These are phyloP conservation scores for Argya squamiceps DNA, from an alignment of 2,797 vertebrate genomes.

Conservation along the genomic window DNA sequence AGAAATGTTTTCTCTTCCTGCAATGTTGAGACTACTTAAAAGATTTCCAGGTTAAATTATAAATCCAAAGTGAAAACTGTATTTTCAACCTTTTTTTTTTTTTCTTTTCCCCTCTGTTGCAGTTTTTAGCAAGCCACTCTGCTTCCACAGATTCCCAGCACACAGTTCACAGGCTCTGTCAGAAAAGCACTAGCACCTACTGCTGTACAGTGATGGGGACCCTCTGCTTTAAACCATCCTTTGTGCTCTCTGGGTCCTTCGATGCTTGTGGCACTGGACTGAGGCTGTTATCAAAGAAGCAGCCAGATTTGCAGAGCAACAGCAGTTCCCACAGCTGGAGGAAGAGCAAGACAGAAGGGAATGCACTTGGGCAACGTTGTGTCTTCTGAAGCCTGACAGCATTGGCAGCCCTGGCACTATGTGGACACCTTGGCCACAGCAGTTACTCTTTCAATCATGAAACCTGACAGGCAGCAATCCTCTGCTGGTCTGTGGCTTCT, in stretches of 20 bases:
- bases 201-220: background rate
- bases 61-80: background rate
- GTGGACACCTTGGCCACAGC: background rate
- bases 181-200: background rate
- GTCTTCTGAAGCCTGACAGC: rapidly evolving
- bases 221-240: background rate
- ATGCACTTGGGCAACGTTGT: background rate
- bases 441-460: rapidly evolving
- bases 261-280: too few species aligned
- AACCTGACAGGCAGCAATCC: background rate
- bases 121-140: background rate
- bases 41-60: background rate
- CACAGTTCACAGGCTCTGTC: background rate
- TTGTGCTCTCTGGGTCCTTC: too few species aligned
- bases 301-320: background rate
- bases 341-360: background rate
- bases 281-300: background rate
- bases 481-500: background rate
- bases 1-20: too few species aligned
- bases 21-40: background rate
- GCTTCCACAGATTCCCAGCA: background rate
- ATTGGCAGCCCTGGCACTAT: rapidly evolving
- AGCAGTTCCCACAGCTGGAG: background rate
- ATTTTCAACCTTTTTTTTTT: background rate
- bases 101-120: too few species aligned